Conservation (phyloP, 2,888 invertebrate genomes). For the Lepidochitona cinerea region DNA sequence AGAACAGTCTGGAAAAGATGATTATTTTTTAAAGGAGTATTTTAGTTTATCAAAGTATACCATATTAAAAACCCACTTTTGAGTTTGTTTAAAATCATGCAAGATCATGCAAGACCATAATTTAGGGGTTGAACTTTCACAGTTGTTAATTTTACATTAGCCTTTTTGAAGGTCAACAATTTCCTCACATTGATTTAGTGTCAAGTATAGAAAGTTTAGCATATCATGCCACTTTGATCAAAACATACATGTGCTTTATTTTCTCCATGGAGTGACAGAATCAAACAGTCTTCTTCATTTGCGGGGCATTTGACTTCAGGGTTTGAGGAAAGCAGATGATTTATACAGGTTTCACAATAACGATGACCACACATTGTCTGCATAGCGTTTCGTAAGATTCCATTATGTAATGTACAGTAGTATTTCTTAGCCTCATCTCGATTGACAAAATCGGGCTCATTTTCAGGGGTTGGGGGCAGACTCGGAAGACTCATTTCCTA, state of each 20-base stretch:
- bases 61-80: too few species aligned
- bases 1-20: too few species aligned
- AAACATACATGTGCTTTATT: neutral
- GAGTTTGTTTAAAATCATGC: too few species aligned
- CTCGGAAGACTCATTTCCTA: neutral
- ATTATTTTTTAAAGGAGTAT: too few species aligned
- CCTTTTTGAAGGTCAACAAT: too few species aligned
- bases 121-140: too few species aligned
- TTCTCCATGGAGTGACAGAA: constrained; percentile 35
- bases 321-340: constrained; percentile 21
- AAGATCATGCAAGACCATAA: too few species aligned
- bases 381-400: constrained; percentile 35
- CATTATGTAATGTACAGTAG: constrained; percentile 29
- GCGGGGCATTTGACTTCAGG: constrained; percentile 42
- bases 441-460: constrained; percentile 27
- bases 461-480: constrained; percentile 3
- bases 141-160: too few species aligned
- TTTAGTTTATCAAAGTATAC: too few species aligned
- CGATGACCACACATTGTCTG: constrained; percentile 47
- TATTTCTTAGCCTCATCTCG: constrained; percentile 19
- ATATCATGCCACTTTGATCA: too few species aligned
- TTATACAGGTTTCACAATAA: constrained; percentile 38
- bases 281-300: constrained; percentile 44
- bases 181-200: too few species aligned
- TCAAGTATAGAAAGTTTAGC: too few species aligned